These are phyloP conservation scores for Teleogryllus occipitalis DNA, from an alignment of 1,140 invertebrate genomes.

Conservation along the genomic window DNA sequence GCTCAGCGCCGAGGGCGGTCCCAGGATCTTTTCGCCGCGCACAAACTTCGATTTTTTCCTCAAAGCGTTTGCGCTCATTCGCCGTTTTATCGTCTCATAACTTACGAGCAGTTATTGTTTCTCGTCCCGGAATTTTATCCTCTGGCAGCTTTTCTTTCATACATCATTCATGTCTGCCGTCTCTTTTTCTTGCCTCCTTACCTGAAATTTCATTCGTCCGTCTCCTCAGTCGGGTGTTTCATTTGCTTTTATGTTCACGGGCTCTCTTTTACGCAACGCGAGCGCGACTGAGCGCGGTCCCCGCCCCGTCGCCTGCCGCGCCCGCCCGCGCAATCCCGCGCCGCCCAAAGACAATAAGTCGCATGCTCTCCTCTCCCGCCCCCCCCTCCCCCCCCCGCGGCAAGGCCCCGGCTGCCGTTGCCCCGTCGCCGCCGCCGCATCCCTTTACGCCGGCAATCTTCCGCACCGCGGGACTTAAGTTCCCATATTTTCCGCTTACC, in stretches of 20 bases:
- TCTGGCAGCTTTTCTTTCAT: neutral
- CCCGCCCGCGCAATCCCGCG: too few species aligned
- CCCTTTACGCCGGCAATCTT: slow-evolving; percentile 8
- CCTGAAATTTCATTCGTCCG: slow-evolving; percentile 1
- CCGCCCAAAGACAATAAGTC: slow-evolving; percentile 6
- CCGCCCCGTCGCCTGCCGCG: too few species aligned
- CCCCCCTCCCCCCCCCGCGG: too few species aligned
- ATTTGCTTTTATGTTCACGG: neutral
- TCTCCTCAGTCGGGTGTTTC: neutral
- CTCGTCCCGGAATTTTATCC: neutral
- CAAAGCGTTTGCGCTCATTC: neutral
- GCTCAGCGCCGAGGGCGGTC: too few species aligned
- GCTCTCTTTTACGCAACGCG: neutral
- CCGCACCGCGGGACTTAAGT: neutral
- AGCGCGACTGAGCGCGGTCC: too few species aligned
- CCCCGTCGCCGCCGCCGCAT: too few species aligned
- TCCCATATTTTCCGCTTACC: slow-evolving; percentile 9
- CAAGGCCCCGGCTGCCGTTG: too few species aligned
- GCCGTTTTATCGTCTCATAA: neutral
- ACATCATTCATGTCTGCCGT: neutral
- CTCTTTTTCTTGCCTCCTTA: neutral
- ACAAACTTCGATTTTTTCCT: neutral
- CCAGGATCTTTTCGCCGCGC: neutral
- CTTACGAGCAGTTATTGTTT: slow-evolving; percentile 4
- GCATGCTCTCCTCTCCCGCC: neutral